phyloP scores from a whole-genome alignment of 2,888 invertebrate species.

The Pogonocherus hispidulus region DNA sequence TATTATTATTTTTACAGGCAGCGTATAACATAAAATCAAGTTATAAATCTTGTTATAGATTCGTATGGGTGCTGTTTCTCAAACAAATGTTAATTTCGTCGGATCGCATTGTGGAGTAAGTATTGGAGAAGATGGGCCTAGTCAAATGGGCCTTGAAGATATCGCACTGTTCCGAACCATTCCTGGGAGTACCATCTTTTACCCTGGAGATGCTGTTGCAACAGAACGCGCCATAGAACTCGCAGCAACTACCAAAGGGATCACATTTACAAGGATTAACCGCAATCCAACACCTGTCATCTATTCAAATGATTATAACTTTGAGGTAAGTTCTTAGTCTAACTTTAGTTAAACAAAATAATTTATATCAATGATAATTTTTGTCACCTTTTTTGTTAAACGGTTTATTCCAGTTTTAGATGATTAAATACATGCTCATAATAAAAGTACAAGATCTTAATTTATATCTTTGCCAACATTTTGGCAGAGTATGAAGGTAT shows the following conservation, averaged over 20 bases:
- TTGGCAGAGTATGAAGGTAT: too few relatives aligned
- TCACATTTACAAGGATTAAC: constrained; percentile 94
- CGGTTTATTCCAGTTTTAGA: too few relatives aligned
- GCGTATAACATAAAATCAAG: not conserved
- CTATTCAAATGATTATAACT: constrained; percentile 87
- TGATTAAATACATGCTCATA: too few relatives aligned
- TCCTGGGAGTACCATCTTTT: constrained; percentile 85
- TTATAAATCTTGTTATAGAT: constrained; percentile 72
- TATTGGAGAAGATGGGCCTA: constrained; percentile 99
- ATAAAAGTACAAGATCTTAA: too few relatives aligned
- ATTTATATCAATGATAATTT: too few relatives aligned
- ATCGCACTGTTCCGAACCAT: constrained; percentile 94
- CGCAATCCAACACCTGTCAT: constrained; percentile 90
- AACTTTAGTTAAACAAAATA: too few relatives aligned
- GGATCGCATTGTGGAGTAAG: constrained; percentile 98
- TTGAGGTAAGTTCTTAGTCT: constrained; percentile 78
- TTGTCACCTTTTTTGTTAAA: too few relatives aligned
- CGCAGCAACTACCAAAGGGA: constrained; percentile 94
- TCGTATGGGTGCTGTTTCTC: constrained; percentile 99
- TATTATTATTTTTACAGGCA: too few relatives aligned
- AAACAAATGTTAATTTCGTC: constrained; percentile 95
- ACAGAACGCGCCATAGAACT: constrained; percentile 95
- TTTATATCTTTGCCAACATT: too few relatives aligned
- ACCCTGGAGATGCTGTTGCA: constrained; percentile 93
- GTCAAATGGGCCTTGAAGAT: constrained; percentile 99